Percentiles rank a stretch among this genome's conserved stretches.
Conservation (phyloP, 2,888 invertebrate species). For the Branchellion lobata region DNA sequence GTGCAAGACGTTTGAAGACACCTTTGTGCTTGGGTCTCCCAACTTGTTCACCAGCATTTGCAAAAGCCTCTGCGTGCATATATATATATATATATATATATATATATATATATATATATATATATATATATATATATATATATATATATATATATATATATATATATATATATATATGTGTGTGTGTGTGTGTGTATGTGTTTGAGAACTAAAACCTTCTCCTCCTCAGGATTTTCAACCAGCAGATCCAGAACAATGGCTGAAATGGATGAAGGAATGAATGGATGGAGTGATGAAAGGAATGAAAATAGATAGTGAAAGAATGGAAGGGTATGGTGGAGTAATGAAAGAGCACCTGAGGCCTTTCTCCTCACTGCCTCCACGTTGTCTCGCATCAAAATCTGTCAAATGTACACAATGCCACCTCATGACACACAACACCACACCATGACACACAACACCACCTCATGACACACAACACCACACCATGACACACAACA, state of each 20-base stretch:
- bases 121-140: not conserved
- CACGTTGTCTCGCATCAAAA: slow-evolving; percentile 76
- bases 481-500: not conserved
- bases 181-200: slow-evolving; percentile 24
- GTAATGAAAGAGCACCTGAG: too few species aligned
- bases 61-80: slow-evolving; percentile 66
- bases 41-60: slow-evolving; percentile 86
- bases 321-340: too few species aligned
- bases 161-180: slow-evolving; percentile 17
- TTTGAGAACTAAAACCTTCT: slow-evolving; percentile 69
- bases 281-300: too few species aligned
- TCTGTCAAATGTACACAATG: slow-evolving; percentile 51
- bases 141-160: not conserved
- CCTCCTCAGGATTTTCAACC: slow-evolving; percentile 78
- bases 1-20: slow-evolving; percentile 84
- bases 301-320: too few species aligned
- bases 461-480: not conserved
- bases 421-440: too few species aligned
- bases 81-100: too few species aligned
- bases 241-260: slow-evolving; percentile 72
- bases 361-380: slow-evolving; percentile 80
- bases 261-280: too few species aligned
- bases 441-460: too few species aligned
- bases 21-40: slow-evolving; percentile 84
- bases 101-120: not conserved